phyloP scores from a whole-genome alignment of 1,140 invertebrate species.

The Scaptomyza graminum region DNA sequence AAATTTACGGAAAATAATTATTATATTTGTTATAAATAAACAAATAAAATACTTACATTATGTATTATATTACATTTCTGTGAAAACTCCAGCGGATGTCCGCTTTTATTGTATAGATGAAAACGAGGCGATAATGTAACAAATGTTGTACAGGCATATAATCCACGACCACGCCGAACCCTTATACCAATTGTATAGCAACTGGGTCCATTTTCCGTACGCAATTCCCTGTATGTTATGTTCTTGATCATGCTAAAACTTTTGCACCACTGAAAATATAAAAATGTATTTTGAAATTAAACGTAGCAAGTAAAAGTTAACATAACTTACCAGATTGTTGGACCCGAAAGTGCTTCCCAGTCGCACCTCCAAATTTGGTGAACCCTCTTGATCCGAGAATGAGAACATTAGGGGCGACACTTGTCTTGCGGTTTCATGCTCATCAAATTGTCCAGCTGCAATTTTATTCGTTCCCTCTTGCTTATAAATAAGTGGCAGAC shows the following conservation, averaged over 20 bases:
- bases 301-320: too few relatives aligned
- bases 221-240: constrained; percentile 66
- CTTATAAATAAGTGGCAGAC: constrained; percentile 95
- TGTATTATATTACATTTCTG: constrained; percentile 91
- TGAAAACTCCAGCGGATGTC: constrained; percentile 92
- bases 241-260: constrained; percentile 87
- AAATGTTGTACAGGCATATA: constrained; percentile 95
- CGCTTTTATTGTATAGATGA: constrained; percentile 96
- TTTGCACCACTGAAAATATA: constrained; percentile 89
- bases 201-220: constrained; percentile 68
- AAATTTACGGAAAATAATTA: constrained; percentile 1
- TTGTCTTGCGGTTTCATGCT: constrained; percentile 97
- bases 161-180: constrained; percentile 92
- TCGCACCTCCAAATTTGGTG: constrained; percentile 84
- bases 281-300: constrained; percentile 15
- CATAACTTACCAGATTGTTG: constrained; percentile 60
- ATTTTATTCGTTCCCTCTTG: constrained; percentile 93
- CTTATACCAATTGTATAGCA: constrained; percentile 93
- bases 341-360: constrained; percentile 67
- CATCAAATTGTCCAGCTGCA: constrained; percentile 96
- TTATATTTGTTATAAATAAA: neutral
- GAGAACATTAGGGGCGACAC: constrained; percentile 97
- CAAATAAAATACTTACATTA: constrained; percentile 78
- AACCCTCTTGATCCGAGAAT: constrained; percentile 94
- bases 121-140: constrained; percentile 96